phyloP scores from a whole-genome alignment of 1,140 invertebrate species.

The Penaeus chinensis region DNA sequence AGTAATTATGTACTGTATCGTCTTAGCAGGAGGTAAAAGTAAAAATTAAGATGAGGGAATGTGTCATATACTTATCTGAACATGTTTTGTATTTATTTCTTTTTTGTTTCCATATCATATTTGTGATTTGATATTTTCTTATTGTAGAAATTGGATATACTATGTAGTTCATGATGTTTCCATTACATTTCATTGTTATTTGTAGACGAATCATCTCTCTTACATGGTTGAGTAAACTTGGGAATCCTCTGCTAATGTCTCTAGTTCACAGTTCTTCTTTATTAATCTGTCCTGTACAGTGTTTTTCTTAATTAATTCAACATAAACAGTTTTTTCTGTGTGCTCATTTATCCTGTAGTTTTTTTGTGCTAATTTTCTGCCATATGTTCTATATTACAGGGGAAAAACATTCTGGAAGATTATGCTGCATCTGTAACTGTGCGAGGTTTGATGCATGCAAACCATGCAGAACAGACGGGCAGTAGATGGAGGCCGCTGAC shows the following conservation, averaged over 20 bases:
- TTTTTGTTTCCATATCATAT: background rate
- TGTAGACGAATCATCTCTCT: background rate
- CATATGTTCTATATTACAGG: background rate
- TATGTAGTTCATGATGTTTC: too few relatives aligned
- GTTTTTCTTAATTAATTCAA: too few relatives aligned
- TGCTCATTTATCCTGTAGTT: background rate
- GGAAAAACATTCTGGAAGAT: constrained; percentile 28
- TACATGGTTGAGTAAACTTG: background rate
- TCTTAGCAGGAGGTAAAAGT: background rate
- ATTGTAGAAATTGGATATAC: background rate
- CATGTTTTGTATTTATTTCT: background rate
- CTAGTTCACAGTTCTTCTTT: background rate
- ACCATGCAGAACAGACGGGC: background rate
- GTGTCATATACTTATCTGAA: background rate
- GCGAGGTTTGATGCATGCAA: constrained; percentile 46
- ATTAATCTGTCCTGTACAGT: too few relatives aligned
- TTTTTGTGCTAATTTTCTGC: background rate
- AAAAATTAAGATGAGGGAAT: too few relatives aligned
- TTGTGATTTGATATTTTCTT: too few relatives aligned
- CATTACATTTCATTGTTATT: too few relatives aligned
- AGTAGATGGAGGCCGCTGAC: constrained; percentile 29
- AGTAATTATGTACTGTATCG: background rate
- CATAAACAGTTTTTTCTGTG: background rate
- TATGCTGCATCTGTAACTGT: constrained; percentile 38
- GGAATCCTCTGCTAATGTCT: too few relatives aligned